Base-by-base conservation (phyloP, 2,113 vertebrate species). In the Rhynchopsitta pachyrhyncha region DNA sequence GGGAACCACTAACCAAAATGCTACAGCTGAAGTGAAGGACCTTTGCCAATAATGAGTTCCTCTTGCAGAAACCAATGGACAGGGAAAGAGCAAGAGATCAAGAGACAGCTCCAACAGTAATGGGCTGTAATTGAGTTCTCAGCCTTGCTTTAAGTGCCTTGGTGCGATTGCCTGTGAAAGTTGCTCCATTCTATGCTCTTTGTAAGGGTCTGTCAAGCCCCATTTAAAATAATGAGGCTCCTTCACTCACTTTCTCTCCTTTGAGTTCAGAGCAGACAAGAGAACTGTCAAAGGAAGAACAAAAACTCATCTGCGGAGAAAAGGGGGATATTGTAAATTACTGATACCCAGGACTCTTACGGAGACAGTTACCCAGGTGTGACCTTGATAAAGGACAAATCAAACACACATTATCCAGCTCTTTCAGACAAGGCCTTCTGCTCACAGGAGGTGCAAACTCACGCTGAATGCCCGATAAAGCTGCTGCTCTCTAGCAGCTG, bases 191-290 rank as follows among this genome's bases (percentile, higher is more conserved):
- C 98, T 95, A 96, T 93, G 91, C 66, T 97, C 97, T 98, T 97
- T 97, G 97, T 95, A 96, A 96, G 88, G 92, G 93, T 95, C 91
- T 52, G 86, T 97, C 97, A 97, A 97, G 96, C 96, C 69, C 96
- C 97, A 98, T 97, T 98, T 97, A 95, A 97, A 98, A 97, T 97
- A 98, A 98, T 97, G 94, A 97, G 96, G 88, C 44, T 90, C 90
- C 95, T 97, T 97, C 95, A 96, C 96, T 97, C 92, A 84, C 88
- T 96, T 97, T 93, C 80, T 90, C 90, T 94, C 84, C 42, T 7
- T 68, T 93, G 75, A 78, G 63, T 85, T 94, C 4, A 1, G 50
- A 79, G 69, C 70, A 86, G 82, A 88, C 47, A 69, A 74, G 91
- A 91, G 76, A 96, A 80, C 57, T 82, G 94, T 95, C 93, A 91